Evolutionary conservation across 2,797 vertebrate species (phyloP), one percentile per base, ranked within the genome.

Genomic region (Sebastes itinus): DNA sequence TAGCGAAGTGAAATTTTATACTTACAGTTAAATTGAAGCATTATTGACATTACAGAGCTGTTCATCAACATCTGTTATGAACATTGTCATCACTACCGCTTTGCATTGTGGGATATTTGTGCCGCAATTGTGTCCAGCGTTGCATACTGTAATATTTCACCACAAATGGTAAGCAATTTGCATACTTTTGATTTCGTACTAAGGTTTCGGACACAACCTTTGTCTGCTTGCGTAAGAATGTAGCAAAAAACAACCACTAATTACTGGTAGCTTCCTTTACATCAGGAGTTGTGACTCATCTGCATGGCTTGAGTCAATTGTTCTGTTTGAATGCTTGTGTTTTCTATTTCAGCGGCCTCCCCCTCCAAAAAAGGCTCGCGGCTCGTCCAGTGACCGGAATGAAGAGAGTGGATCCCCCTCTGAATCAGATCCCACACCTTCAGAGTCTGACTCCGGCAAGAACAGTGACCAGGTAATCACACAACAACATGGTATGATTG

Each of bases 401-500:
- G 96, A 95, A 54, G 96, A 96, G 86, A 98, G 97, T 25, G 95
- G 95, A 13, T 98, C 97, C 3, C 94, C 95, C 0, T 97, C 98
- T 0, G 97, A 97, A 49, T 97, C 97, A 35, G 98, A 98, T 67
- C 97, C 97, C 30, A 97, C 97, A 0, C 97, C 98, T 59, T 98
- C 97, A 55, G 96, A 96, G 7, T 98, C 97, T 0, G 98, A 98
- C 85, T 98, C 97, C 0, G 97, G 97, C 68, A 99, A 99, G 89
- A 98, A 98, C 93, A 99, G 98, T 4, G 98, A 99, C 92, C 98
- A 99, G 96, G 98, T 98, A 60, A 81, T 81, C 35, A 55, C 28
- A 46, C 46, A 63, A 68, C 12, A 83, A 5, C 30, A 46, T n/a
- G 25, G 1, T 32, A 2, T 49, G 25, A 73, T 30, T 72, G 58